Base-by-base conservation (phyloP, 1,140 invertebrate genomes). In the Drosophila albomicans region DNA sequence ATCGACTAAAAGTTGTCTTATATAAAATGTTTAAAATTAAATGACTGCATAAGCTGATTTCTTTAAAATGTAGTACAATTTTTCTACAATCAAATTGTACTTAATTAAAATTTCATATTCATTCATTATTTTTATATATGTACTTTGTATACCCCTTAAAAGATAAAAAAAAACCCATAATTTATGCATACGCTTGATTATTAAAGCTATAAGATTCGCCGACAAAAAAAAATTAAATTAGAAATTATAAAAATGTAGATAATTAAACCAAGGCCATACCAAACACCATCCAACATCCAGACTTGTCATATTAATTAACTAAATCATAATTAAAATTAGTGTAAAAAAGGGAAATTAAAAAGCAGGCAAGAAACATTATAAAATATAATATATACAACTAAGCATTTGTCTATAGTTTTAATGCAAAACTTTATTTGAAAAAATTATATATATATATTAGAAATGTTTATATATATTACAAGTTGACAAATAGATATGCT, bases 341-440 rank as follows among this genome's bases (percentile, higher is more conserved):
- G 49, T 48, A 32, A 48, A 8, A 35, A 15, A 20, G 20, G 3
- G 7, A 38, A 59, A 32, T 13, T 45, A 16, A 46, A 63, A 85
- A 59, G 81, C 77, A 81, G 64, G 81, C 81, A 85, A n/a, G 20
- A 13, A 30, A 52, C 46, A 30, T 35, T 30, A 58, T 30, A 7
- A 62, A 46, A 25, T 48, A 61, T 72, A 46, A 25, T 48, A 61
- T 72, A 62, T 71, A 79, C 76, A 74, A 78, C 32, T 74, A 82
- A 58, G 41, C 15, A n/a, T 49, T 51, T 57, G 5, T 20, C 51
- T 73, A 76, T 67, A 79, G 80, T 84, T 82, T 63, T 58, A 45
- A 71, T 84, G 81, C 77, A 84, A 84, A 70, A 80, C 78, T 85
- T 84, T 84, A 85, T 85, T 84, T 80, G 68, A 66, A 76, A 86